phyloP scores from a whole-genome alignment of 2,113 vertebrate species.

The Plecotus auritus region DNA sequence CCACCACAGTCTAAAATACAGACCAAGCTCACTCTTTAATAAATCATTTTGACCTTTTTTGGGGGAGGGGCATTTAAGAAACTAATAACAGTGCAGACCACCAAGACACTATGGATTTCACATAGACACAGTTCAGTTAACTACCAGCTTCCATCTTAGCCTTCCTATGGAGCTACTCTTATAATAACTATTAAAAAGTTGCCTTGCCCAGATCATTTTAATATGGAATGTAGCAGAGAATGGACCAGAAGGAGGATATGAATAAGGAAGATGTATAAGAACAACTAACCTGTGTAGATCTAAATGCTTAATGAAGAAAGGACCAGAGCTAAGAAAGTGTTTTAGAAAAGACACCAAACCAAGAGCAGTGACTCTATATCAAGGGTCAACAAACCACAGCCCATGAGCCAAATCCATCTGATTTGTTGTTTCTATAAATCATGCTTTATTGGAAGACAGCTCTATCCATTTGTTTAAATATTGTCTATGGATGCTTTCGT shows the following conservation, averaged over 20 bases:
- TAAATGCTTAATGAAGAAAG: conserved; percentile 7
- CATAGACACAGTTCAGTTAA: conserved; percentile 18
- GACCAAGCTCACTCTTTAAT: neutral
- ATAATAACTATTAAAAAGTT: neutral
- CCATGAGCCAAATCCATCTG: neutral
- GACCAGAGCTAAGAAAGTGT: neutral
- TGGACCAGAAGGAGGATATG: neutral
- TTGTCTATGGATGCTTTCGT: neutral
- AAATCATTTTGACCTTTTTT: neutral
- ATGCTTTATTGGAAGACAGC: neutral
- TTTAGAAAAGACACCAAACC: neutral
- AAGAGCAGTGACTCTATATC: neutral
- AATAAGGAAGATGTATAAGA: neutral
- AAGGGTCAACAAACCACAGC: neutral
- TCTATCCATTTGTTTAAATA: neutral
- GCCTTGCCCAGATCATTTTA: neutral
- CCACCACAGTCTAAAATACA: conserved; percentile 8
- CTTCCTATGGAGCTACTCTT: neutral
- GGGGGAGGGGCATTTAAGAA: neutral
- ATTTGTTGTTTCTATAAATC: neutral
- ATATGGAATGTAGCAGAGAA: neutral
- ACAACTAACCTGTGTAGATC: neutral
- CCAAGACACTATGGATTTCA: neutral
- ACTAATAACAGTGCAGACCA: neutral
- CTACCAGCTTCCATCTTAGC: neutral